A percentile compares a stretch with the other conserved stretches of the same genome.
phyloP scores from a whole-genome alignment of 2,888 invertebrate genomes.

The Dugesia japonica region DNA sequence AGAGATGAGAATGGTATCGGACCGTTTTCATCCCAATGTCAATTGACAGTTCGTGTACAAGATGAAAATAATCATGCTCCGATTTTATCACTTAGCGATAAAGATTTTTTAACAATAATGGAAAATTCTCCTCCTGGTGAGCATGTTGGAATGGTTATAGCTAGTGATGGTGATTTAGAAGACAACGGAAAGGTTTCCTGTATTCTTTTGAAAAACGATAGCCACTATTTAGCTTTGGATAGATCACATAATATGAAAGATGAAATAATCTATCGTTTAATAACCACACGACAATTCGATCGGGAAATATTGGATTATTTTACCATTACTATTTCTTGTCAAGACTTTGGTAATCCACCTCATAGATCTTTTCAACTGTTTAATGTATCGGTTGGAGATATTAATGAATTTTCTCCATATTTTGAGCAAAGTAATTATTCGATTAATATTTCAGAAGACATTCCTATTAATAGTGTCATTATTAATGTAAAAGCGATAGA shows the following conservation, averaged over 20 bases:
- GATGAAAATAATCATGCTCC: background rate
- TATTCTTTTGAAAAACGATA: background rate
- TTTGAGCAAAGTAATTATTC: background rate
- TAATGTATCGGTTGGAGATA: background rate
- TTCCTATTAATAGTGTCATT: background rate
- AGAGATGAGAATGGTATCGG: background rate
- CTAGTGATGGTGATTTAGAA: background rate
- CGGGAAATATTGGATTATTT: background rate
- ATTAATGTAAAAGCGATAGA: background rate
- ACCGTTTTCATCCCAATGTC: background rate
- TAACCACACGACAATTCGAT: background rate
- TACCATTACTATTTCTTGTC: background rate
- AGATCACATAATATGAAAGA: background rate
- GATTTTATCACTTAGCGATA: background rate
- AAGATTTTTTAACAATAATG: background rate
- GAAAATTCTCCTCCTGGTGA: background rate
- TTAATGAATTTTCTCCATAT: background rate
- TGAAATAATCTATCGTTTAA: background rate
- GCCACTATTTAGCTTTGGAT: background rate
- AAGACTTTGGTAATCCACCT: background rate
- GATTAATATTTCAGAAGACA: background rate
- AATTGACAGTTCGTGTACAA: background rate
- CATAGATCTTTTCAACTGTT: background rate
- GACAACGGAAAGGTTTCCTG: background rate
- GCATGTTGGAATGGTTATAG: background rate